Evolutionary conservation across 2,888 invertebrate species (phyloP).

Genomic region (Scaptomyza cyrtandrae): DNA sequence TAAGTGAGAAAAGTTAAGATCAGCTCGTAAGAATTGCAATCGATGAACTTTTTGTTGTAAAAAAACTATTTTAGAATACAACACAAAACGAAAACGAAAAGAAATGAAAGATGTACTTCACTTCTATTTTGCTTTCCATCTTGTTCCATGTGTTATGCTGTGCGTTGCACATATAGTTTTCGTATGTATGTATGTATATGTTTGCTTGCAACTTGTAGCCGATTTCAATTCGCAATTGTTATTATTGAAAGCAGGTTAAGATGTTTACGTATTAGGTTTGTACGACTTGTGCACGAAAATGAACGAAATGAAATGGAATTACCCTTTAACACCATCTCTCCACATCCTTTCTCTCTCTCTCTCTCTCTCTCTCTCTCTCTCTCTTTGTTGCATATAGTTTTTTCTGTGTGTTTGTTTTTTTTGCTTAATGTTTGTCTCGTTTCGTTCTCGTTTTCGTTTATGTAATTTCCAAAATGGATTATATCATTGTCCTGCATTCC

Average conservation of each 20-base stretch:
- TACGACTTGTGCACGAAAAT: conserved; percentile 15
- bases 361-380: not conserved
- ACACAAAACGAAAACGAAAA: too few relatives aligned
- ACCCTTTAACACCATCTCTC: conserved; percentile 2
- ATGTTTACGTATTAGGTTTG: conserved; percentile 1
- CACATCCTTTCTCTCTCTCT: not conserved
- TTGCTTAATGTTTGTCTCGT: conserved; percentile 5
- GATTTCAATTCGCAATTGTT: conserved; percentile 6
- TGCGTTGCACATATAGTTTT: not conserved
- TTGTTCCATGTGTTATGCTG: conserved; percentile 43
- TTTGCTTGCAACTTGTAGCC: conserved; percentile 2
- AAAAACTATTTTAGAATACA: too few relatives aligned
- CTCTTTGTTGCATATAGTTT: conserved; percentile 6
- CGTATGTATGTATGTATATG: not conserved
- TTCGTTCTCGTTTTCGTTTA: conserved; percentile 37
- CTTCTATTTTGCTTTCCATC: not conserved
- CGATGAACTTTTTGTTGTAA: too few relatives aligned
- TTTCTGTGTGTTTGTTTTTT: too few relatives aligned
- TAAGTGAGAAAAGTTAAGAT: not conserved
- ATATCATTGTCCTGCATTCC: conserved; percentile 24
- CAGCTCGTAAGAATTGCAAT: not conserved
- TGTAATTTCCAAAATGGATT: conserved; percentile 68
- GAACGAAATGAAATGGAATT: conserved; percentile 44
- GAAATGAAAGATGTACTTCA: too few relatives aligned
- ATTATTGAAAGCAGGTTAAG: not conserved